Conservation (phyloP, 1,140 invertebrate species). For the Aricia agestis region DNA sequence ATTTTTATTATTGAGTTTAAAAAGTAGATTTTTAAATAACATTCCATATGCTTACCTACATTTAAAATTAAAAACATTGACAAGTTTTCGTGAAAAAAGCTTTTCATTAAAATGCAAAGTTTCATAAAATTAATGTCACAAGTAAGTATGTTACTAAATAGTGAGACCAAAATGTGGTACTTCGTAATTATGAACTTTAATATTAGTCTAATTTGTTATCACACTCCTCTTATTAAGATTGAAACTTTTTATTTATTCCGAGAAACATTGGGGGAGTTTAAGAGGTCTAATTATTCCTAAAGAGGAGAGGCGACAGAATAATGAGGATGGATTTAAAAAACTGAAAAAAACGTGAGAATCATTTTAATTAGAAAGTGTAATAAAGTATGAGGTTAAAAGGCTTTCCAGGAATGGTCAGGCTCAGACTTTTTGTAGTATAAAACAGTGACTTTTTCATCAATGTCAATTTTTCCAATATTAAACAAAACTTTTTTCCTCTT, state of each 20-base stretch:
- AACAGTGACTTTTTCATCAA: background rate
- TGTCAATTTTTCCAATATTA: background rate
- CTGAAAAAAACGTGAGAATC: constrained; percentile 4
- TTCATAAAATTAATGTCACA: no score
- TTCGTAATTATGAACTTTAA: background rate
- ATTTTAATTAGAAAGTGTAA: constrained; percentile 10
- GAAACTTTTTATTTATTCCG: constrained; percentile 5
- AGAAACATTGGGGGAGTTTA: constrained; percentile 1
- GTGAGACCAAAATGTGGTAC: no score
- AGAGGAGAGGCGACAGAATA: constrained; percentile 4
- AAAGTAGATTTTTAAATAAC: no score
- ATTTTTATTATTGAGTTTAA: no score
- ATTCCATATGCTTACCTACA: no score
- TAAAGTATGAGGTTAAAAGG: background rate
- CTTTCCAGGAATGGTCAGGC: background rate
- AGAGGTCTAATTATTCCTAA: constrained; percentile 7
- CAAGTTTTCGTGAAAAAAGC: no score
- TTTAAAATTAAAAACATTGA: no score
- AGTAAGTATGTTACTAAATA: no score
- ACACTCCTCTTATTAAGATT: background rate
- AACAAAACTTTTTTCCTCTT: no score
- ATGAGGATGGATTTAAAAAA: constrained; percentile 13
- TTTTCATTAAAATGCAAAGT: no score
- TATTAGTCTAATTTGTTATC: background rate
- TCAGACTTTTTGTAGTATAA: background rate